Base-by-base conservation (phyloP, 2,888 invertebrate species). In the Bellardia bayeri region DNA sequence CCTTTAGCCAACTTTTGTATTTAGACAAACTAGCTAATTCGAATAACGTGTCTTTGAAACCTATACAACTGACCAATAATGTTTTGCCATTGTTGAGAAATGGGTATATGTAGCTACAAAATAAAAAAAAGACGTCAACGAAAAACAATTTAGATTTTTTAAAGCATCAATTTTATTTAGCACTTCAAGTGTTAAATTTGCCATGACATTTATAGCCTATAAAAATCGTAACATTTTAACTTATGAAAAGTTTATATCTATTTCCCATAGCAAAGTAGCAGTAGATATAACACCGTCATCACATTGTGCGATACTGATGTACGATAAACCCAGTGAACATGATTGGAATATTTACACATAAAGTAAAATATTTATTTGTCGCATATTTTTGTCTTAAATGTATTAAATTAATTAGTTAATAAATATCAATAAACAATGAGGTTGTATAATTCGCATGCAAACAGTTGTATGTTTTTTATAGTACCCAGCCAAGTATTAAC, bases 131-230 rank as follows among this genome's bases (percentile, higher is more conserved):
- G 40, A 85, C 42, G 40, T 68, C 82, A 80, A 71, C 74, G 66
- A 66, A 83, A 82, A 82, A 76, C 75, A 78, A 76, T 80, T 72
- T 58, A 66, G 54, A 69, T 11, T 82, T 79, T 81, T 81, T 75
- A 85, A 86, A 79, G 82, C 74, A 81, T 82, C 74, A 75, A 78
- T 81, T 87, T 82, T 86, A 86, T 85, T 88, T 84, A 84, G 87
- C 88, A 88, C 86, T 89, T 89, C 82, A 86, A 87, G 87, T 88
- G 89, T 89, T 89, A 89, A 89, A 89, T 89, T 87, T 88, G 83
- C 89, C 89, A 80, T 89, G 89, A 89, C 89, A 89, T 88, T 86
- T 89, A 89, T 86, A 75, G 89, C 76, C 89, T 82, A 89, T 89
- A 88, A 89, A 89, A 87, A 76, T 79, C 80, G 78, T 82, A 82